These are phyloP conservation scores for Unio delphinus DNA, from an alignment of 2,888 invertebrate species.

Conservation along the genomic window DNA sequence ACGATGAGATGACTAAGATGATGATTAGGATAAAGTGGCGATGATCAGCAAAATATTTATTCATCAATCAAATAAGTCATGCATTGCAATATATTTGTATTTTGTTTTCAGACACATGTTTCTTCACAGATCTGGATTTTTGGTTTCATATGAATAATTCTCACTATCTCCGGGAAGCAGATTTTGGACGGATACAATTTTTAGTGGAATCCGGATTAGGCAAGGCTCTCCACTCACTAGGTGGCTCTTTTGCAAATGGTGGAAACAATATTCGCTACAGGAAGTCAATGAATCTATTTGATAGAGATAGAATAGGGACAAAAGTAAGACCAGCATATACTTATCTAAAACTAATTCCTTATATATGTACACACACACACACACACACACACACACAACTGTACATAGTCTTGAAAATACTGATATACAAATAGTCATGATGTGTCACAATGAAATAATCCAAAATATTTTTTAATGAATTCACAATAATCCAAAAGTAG, in stretches of 20 bases:
- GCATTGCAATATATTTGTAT: neutral
- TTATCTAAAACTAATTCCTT: neutral
- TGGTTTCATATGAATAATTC: conserved; percentile 94
- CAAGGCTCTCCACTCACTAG: conserved; percentile 74
- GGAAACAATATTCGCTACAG: conserved; percentile 84
- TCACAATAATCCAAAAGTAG: too few relatives aligned
- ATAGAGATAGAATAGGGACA: conserved; percentile 82
- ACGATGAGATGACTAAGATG: too few relatives aligned
- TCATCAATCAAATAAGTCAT: too few relatives aligned
- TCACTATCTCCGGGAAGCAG: conserved; percentile 87
- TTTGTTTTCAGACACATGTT: conserved; percentile 77
- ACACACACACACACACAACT: too few relatives aligned
- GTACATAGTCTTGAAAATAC: too few relatives aligned
- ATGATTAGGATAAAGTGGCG: too few relatives aligned
- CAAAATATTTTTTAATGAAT: too few relatives aligned
- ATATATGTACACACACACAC: too few relatives aligned
- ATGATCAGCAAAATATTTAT: too few relatives aligned
- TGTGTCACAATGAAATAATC: too few relatives aligned
- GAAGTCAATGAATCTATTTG: conserved; percentile 84
- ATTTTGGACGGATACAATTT: conserved; percentile 90
- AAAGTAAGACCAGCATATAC: conserved; percentile 74
- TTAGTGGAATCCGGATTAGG: conserved; percentile 72
- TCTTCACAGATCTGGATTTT: conserved; percentile 89
- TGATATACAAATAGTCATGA: too few relatives aligned
- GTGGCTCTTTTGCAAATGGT: conserved; percentile 82